These are phyloP conservation scores for Strix aluco DNA, from an alignment of 2,113 vertebrate species.

Conservation along the genomic window DNA sequence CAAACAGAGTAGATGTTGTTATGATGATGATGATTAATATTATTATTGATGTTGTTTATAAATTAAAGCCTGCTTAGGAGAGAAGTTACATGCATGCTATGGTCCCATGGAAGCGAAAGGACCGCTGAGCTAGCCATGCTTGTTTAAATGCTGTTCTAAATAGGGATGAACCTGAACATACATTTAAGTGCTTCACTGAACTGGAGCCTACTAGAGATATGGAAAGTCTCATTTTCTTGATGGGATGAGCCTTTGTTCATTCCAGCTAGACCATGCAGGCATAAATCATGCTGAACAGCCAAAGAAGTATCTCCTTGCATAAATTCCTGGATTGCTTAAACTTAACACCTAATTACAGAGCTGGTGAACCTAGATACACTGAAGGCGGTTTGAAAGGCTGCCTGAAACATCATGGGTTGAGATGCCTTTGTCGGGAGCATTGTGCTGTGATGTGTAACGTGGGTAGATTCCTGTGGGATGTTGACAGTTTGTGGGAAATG, in stretches of 20 bases:
- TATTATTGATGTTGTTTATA: background rate
- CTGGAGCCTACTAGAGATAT: background rate
- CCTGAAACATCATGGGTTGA: conserved; percentile 60
- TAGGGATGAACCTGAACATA: background rate
- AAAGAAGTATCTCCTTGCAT: conserved; percentile 10
- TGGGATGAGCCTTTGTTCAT: background rate
- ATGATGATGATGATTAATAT: background rate
- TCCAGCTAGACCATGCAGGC: background rate
- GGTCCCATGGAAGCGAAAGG: background rate
- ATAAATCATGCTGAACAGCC: conserved; percentile 16
- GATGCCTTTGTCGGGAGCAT: conserved; percentile 68
- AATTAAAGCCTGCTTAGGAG: background rate
- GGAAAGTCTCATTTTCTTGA: background rate
- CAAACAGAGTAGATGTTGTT: conserved; percentile 16
- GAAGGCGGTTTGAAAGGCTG: conserved; percentile 64
- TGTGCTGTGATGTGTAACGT: conserved; percentile 69
- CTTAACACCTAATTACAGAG: conserved; percentile 67
- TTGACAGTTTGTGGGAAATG: conserved; percentile 73
- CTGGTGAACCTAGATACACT: conserved; percentile 52
- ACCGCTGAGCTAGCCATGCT: background rate
- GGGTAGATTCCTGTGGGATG: conserved; percentile 73
- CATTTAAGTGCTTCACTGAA: background rate
- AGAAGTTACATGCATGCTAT: background rate
- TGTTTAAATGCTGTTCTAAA: background rate
- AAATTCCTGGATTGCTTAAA: conserved; percentile 30